Evolutionary conservation across 2,113 vertebrate species (phyloP), one percentile per base, ranked within the genome.

Genomic region (Nothobranchius furzeri): DNA sequence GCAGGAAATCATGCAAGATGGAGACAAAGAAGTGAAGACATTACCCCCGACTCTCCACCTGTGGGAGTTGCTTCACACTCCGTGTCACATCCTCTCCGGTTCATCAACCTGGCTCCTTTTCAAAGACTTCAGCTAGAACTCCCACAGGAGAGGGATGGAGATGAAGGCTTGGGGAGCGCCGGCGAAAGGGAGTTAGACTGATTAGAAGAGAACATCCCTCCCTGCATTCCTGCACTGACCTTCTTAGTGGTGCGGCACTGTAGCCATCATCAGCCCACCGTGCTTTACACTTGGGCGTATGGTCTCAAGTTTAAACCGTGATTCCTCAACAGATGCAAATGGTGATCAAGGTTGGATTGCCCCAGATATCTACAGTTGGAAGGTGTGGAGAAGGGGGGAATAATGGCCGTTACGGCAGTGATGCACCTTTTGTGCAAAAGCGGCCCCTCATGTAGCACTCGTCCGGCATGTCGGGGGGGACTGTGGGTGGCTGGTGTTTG

Each of bases 151-250:
- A 70, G 50, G 55, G 78, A 69, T 15, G 40, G 74, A 81, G 83
- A 82, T 70, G 81, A 87, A 86, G 85, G 79, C 78, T 84, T 57
- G 71, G 80, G 79, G 78, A 84, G 81, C 65, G 57, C n/a, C 47
- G 37, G 67, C 43, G 42, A 49, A 80, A 57, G 73, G 69, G 78
- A 83, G 73, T 77, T 71, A 84, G 81, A 81, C 73, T 55, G 84
- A 86, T 87, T 78, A 67, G 73, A 85, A 64, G 83, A 87, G 78
- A 43, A 52, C 59, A 66, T 83, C 81, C 82, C 87, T 85, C 87
- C 83, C 83, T 67, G 53, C 84, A 88, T 89, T 88, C 87, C 83
- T 81, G 72, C 57, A 11, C 73, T 79, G 83, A 87, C 88, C 88
- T 85, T 78, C 81, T 10, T 65, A 63, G 77, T 63, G 11, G 64